Conservation (phyloP, 2,797 vertebrate genomes). For the Muscicapa comitata region DNA sequence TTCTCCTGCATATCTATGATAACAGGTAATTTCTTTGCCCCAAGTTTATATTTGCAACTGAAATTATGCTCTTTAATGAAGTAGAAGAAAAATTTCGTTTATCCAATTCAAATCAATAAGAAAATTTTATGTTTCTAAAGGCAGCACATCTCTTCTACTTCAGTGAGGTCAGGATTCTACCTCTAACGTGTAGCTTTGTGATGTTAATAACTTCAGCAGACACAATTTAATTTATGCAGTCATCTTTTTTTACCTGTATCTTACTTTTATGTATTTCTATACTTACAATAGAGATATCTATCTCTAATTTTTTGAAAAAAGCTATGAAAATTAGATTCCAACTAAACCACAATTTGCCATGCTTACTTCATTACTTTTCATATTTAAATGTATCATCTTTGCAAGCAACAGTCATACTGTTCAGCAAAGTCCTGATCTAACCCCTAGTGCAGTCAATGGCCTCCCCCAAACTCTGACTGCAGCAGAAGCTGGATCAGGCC, state of each 20-base stretch:
- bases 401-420: background rate
- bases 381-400: conserved; percentile 44
- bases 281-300: conserved; percentile 55
- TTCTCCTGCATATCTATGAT: background rate
- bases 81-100: conserved; percentile 18
- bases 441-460: background rate
- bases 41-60: background rate
- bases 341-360: conserved; percentile 20
- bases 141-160: background rate
- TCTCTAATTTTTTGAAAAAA: conserved; percentile 48
- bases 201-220: conserved; percentile 60
- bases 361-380: conserved; percentile 57
- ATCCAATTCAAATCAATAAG: conserved; percentile 6
- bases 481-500: background rate
- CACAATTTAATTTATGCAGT: conserved; percentile 52
- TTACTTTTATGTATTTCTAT: conserved; percentile 34
- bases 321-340: conserved; percentile 57
- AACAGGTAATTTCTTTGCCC: background rate
- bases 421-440: background rate
- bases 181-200: conserved; percentile 39
- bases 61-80: background rate
- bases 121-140: background rate
- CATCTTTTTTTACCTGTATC: conserved; percentile 45
- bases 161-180: conserved; percentile 30
- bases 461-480: background rate